phyloP scores from a whole-genome alignment of 2,113 vertebrate genomes.

The Aspidoscelis tigris region DNA sequence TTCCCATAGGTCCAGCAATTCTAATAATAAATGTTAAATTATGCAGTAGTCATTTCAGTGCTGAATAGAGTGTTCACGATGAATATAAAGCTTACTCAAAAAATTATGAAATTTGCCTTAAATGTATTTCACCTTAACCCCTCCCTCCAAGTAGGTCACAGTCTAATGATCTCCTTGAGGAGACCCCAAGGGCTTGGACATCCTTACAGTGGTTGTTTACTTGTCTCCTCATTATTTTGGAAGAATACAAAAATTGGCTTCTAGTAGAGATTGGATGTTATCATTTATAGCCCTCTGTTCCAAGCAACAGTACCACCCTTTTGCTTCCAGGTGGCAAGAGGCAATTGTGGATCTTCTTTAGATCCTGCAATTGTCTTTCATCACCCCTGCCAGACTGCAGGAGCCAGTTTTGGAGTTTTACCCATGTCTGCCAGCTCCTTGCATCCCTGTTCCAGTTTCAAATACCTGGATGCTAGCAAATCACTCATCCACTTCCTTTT shows the following conservation, averaged over 20 bases:
- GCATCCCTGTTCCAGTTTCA: too few species aligned
- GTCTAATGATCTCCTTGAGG: neutral
- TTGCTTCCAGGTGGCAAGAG: neutral
- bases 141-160: neutral
- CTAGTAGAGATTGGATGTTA: neutral
- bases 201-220: neutral
- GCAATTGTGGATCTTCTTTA: too few species aligned
- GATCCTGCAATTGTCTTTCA: too few species aligned
- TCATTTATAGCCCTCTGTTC: neutral
- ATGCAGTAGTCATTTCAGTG: neutral
- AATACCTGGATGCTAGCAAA: too few species aligned
- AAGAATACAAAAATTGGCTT: neutral
- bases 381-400: too few species aligned
- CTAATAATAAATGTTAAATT: constrained; percentile 20
- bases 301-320: neutral
- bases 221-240: neutral
- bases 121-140: neutral
- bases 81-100: constrained; percentile 1
- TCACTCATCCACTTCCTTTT: too few species aligned
- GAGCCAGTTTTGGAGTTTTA: too few species aligned
- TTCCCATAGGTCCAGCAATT: constrained; percentile 14
- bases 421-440: too few species aligned
- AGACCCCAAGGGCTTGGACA: neutral
- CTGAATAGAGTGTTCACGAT: constrained; percentile 7
- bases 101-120: neutral